phyloP scores from a whole-genome alignment of 2,797 vertebrate genomes.

The Geotrypetes seraphini region DNA sequence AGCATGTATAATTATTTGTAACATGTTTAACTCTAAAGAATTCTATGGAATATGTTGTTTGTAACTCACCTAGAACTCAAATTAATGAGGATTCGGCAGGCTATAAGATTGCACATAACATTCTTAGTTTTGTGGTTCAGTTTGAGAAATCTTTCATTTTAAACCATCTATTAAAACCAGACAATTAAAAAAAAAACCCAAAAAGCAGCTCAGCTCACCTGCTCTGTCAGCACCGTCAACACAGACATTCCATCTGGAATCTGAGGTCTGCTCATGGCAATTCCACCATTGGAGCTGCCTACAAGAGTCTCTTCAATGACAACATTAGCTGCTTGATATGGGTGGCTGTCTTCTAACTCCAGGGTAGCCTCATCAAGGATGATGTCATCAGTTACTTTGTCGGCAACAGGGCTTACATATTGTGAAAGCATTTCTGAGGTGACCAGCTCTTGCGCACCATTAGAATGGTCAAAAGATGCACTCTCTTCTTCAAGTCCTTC shows the following conservation, averaged over 20 bases:
- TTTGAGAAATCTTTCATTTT: no score
- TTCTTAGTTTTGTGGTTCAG: no score
- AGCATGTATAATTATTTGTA: no score
- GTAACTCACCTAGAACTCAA: no score
- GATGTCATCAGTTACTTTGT: constrained; percentile 45
- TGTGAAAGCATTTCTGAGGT: constrained; percentile 49
- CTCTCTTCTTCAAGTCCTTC: constrained; percentile 58
- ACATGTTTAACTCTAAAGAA: no score
- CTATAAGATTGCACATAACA: no score
- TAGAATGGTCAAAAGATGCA: constrained; percentile 30
- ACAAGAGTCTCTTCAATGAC: constrained; percentile 59
- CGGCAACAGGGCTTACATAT: constrained; percentile 21
- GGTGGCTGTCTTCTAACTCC: constrained; percentile 44
- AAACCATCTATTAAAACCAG: no score
- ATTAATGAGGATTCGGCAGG: no score
- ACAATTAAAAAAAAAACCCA: no score
- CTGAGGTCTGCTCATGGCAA: constrained; percentile 37
- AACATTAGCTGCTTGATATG: constrained; percentile 49
- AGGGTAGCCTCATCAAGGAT: constrained; percentile 56
- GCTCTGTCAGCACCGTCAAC: constrained; percentile 49
- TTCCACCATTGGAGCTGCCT: constrained; percentile 17
- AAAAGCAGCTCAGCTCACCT: constrained; percentile 53
- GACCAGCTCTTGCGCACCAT: constrained; percentile 40
- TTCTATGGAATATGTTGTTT: no score
- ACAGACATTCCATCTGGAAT: constrained; percentile 51